Evolutionary conservation across 2,113 vertebrate genomes (phyloP).

Genomic region (Etheostoma cragini): DNA sequence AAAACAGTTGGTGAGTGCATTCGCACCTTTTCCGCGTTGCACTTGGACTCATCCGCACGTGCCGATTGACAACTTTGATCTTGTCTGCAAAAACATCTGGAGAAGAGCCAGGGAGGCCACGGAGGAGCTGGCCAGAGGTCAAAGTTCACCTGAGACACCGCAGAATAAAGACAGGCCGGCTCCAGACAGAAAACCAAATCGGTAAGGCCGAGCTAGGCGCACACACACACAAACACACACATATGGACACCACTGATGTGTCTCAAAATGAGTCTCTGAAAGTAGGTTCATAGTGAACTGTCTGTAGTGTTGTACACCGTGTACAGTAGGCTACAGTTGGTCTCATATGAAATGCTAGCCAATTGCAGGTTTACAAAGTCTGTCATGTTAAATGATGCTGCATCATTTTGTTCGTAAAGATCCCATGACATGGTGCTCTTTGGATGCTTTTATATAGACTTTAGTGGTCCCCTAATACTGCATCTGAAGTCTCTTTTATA

Average conservation of each 20-base stretch:
- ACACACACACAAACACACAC: neutral
- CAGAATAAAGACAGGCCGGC: neutral
- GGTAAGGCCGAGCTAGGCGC: constrained; percentile 21
- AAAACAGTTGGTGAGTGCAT: constrained; percentile 33
- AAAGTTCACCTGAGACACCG: neutral
- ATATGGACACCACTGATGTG: neutral
- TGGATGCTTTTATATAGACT: too few relatives aligned
- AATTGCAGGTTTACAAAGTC: too few relatives aligned
- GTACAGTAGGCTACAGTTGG: neutral
- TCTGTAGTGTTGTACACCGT: neutral
- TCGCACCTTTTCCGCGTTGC: constrained; percentile 85
- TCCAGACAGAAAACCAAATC: too few relatives aligned
- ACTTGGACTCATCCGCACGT: constrained; percentile 86
- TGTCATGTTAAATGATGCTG: neutral
- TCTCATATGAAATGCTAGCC: neutral
- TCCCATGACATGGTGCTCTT: too few relatives aligned
- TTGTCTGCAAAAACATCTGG: constrained; percentile 86
- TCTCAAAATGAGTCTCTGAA: neutral
- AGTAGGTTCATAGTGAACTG: neutral
- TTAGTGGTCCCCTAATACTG: too few relatives aligned
- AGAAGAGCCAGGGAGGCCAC: constrained; percentile 67
- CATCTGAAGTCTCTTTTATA: too few relatives aligned
- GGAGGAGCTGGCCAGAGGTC: neutral
- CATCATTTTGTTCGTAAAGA: neutral
- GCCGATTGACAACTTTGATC: constrained; percentile 83